Evolutionary conservation across 1,140 invertebrate genomes (phyloP), one percentile per base, ranked within the genome.

Genomic region (Bombus turneri): DNA sequence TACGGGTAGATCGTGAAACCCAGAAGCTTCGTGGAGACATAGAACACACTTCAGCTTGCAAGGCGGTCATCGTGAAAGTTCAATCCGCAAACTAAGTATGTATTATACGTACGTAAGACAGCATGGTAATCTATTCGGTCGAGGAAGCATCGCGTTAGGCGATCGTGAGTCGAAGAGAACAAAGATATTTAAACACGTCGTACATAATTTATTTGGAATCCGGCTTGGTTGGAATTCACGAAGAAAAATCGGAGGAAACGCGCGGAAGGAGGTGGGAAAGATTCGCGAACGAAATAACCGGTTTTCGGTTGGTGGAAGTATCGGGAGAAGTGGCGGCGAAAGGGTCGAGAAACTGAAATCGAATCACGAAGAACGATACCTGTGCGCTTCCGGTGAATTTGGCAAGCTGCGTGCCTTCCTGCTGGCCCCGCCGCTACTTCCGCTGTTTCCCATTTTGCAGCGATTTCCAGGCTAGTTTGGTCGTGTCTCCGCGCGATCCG

Each of bases 341-440:
- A 74, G 15, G 41, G 25, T 3, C 6, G 43, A 34, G 12, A 66
- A 53, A 43, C 22, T 18, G 64, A 41, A 68, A 75, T 66, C 34
- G 73, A 66, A 77, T 41, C 73, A 25, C 25, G 73, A 62, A 77
- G 47, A 22, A 53, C 80, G 34, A 84, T 90, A 96, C 96, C 96
- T 96, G 95, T 96, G 93, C 79, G 96, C 95, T 95, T 97, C 96
- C 89, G 96, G 96, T 81, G 96, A 97, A 92, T 96, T 96, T 68
- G 96, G 96, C 91, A 97, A 94, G 92, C 96, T 97, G 89, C 96
- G 95, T 81, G 96, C 96, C 91, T 96, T 96, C 72, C 96, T 95
- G 88, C 94, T 94, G 83, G 88, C 90, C 31, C 87, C 89, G 75
- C 85, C 59, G 86, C 79, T 78, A 74, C 86, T 92, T 93, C 94